A percentile compares a stretch with the other conserved stretches of the same genome.
phyloP scores from a whole-genome alignment of 2,113 vertebrate genomes.

The Nothocercus nigrocapillus region DNA sequence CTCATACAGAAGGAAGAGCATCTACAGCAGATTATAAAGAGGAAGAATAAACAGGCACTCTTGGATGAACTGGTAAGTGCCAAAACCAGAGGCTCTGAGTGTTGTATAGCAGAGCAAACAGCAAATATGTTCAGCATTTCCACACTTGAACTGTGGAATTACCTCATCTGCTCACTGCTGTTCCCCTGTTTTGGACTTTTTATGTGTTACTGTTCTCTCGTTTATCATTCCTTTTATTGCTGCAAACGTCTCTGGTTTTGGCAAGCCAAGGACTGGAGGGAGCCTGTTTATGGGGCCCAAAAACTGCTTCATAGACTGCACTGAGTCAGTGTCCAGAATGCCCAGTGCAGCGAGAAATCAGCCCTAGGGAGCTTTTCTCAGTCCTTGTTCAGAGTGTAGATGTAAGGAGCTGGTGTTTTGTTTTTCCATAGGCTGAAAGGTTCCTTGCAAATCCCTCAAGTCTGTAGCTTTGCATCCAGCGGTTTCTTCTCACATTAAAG shows the following conservation, averaged over 20 bases:
- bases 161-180: not conserved
- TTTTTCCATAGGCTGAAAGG: not conserved
- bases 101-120: not conserved
- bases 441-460: not conserved
- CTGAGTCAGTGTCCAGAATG: not conserved
- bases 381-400: not conserved
- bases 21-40: slow-evolving; percentile 90
- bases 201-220: not conserved
- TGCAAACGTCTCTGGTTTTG: not conserved
- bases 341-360: not conserved
- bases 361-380: not conserved
- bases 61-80: slow-evolving; percentile 92
- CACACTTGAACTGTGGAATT: not conserved
- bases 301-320: not conserved
- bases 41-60: slow-evolving; percentile 95
- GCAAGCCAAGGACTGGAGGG: not conserved
- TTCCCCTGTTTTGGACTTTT: not conserved
- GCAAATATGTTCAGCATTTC: not conserved
- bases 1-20: slow-evolving; percentile 92
- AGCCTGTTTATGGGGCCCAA: not conserved
- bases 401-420: not conserved
- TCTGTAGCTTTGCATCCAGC: not conserved
- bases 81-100: not conserved
- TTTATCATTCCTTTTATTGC: accelerated
- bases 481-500: slow-evolving; percentile 2